Conservation (phyloP, 2,888 invertebrate genomes). For the Ormyrus pomaceus region DNA sequence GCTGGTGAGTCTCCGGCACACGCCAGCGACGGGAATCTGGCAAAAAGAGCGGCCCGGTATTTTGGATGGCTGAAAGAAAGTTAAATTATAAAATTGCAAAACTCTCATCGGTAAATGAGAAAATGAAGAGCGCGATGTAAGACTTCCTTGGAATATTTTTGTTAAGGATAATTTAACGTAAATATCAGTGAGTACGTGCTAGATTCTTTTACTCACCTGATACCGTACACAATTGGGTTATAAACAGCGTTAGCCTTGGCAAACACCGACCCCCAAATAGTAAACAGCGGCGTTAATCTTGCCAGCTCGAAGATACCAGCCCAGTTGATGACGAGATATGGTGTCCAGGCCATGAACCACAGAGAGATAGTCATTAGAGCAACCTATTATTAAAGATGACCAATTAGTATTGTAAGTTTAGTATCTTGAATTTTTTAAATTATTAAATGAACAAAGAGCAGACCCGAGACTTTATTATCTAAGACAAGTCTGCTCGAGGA, state of each 20-base stretch:
- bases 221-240: slow-evolving; percentile 79
- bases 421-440: neutral
- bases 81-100: too few relatives aligned
- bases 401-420: neutral
- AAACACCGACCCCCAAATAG: slow-evolving; percentile 93
- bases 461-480: too few relatives aligned
- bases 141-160: too few relatives aligned
- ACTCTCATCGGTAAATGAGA: too few relatives aligned
- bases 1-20: slow-evolving; percentile 78
- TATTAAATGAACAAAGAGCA: neutral
- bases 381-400: slow-evolving; percentile 70
- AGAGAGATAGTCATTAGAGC: slow-evolving; percentile 81
- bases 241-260: slow-evolving; percentile 79
- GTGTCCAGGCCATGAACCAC: slow-evolving; percentile 83
- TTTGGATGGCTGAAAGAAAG: slow-evolving; percentile 83
- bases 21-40: slow-evolving; percentile 86
- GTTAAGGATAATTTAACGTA: too few relatives aligned
- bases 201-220: slow-evolving; percentile 66
- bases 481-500: too few relatives aligned
- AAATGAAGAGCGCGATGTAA: too few relatives aligned
- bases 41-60: slow-evolving; percentile 84
- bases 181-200: too few relatives aligned
- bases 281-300: slow-evolving; percentile 86
- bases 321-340: slow-evolving; percentile 86
- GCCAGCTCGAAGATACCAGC: slow-evolving; percentile 86